phyloP scores from a whole-genome alignment of 2,797 vertebrate species.

The Manis pentadactyla region DNA sequence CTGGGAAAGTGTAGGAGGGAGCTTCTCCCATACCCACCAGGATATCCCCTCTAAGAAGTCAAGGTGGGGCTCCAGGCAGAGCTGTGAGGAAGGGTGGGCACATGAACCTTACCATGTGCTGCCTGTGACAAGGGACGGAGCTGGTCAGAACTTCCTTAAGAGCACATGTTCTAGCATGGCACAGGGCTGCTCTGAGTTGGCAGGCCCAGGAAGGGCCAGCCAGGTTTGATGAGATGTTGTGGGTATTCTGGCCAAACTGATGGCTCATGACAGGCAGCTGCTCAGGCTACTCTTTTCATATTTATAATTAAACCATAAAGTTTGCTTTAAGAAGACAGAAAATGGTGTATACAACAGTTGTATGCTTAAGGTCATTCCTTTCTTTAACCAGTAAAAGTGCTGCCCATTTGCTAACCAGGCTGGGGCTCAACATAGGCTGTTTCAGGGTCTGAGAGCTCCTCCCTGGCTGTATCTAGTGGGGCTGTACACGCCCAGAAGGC shows the following conservation, averaged over 20 bases:
- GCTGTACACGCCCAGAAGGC: neutral
- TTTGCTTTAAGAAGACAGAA: constrained; percentile 32
- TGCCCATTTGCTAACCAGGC: neutral
- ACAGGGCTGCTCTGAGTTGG: neutral
- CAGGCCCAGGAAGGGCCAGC: neutral
- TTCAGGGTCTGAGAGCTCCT: neutral
- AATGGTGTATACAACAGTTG: neutral
- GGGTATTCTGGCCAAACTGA: neutral
- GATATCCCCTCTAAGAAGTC: neutral
- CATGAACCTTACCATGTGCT: rapidly evolving
- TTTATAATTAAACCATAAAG: constrained; percentile 60
- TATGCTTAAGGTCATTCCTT: constrained; percentile 13
- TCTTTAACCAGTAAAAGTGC: neutral
- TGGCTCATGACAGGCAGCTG: neutral
- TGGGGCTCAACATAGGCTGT: neutral
- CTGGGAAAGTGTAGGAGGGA: neutral
- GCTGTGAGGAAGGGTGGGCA: neutral
- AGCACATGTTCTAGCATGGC: neutral
- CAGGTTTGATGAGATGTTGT: neutral
- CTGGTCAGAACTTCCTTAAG: neutral
- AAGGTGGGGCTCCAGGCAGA: neutral
- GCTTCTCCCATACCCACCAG: neutral
- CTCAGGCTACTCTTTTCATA: neutral
- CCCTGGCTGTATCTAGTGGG: too few relatives aligned
- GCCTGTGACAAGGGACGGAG: neutral